Base-by-base conservation (phyloP, 2,113 vertebrate species). In the Anarhynchus alexandrinus region DNA sequence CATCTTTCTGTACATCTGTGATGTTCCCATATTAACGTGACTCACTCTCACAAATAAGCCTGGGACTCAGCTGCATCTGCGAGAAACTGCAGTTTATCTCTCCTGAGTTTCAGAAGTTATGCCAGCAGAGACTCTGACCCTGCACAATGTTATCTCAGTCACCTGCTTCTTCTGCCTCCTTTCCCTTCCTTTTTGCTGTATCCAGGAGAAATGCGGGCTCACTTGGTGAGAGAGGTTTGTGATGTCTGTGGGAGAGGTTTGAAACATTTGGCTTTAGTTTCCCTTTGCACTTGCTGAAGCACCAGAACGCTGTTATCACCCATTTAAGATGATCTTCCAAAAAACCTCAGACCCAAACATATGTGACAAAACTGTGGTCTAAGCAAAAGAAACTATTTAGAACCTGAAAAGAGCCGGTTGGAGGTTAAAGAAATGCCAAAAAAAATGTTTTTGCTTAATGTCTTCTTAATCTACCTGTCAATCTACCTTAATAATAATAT, bases 1-100 rank as follows among this genome's bases (percentile, higher is more conserved):
- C 65, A 72, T 87, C 81, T 79, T 94, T 87, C 57, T 79, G 65
- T 91, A 71, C 78, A 91, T 94, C 73, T 91, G 87, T 32, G 70
- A n/a, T 89, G 29, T 94, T 95, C 72, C 38, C 83, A 43, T 77
- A 91, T 42, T 65, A 70, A 61, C 1, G 2, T 82, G 87, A 96
- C 11, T 87, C 83, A 94, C 52, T 84, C 47, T 45, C 15, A 65
- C 8, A 52, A 76, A 61, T 20, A 57, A 93, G 61, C 25, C 52
- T 72, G 43, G 15, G 36, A 76, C 29, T 74, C 8, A 6, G 70
- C 29, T 73, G 40, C 14, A 0, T 14, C 30, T 20, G 15, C 11
- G 16, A 72, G 58, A 58, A 95, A 34, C 6, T 40, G 15, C 10
- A 43, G 11, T 34, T 95, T 71, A 11, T 86, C 67, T 81, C 55